Conservation (phyloP, 2,113 vertebrate species). For the Montifringilla adamsi region DNA sequence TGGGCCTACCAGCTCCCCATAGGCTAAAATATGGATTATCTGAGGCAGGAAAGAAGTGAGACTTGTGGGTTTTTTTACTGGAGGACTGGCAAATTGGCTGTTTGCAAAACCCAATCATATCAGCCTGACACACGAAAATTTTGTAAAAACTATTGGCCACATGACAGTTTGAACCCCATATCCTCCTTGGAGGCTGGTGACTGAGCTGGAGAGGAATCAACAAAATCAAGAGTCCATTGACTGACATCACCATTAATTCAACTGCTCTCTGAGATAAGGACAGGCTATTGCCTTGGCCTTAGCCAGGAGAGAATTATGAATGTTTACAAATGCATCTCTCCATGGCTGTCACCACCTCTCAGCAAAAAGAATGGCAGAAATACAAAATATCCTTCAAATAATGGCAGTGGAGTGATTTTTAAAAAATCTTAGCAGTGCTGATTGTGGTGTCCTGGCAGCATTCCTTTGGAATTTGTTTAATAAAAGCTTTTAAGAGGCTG, state of each 20-base stretch:
- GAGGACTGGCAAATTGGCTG: background rate
- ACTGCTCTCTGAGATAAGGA: background rate
- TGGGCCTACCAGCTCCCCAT: background rate
- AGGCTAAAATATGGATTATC: background rate
- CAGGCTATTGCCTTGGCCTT: background rate
- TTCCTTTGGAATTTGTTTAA: background rate
- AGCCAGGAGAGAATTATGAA: background rate
- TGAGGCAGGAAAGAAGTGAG: background rate
- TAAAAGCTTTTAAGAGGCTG: background rate
- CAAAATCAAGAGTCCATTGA: background rate
- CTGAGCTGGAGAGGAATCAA: background rate
- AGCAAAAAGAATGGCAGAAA: background rate
- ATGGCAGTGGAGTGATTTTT: background rate
- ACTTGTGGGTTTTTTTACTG: background rate
- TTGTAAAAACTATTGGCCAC: background rate
- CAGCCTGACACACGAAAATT: background rate
- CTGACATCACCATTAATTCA: background rate
- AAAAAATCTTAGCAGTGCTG: background rate
- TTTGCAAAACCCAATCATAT: background rate
- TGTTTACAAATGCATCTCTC: background rate
- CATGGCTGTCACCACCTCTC: background rate
- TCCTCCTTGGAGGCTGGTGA: background rate
- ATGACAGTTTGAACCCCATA: background rate
- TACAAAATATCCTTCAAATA: background rate
- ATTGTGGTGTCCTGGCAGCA: background rate